Evolutionary conservation across 1,140 invertebrate genomes (phyloP), one percentile per base, ranked within the genome.

Genomic region (Palaemon carinicauda): DNA sequence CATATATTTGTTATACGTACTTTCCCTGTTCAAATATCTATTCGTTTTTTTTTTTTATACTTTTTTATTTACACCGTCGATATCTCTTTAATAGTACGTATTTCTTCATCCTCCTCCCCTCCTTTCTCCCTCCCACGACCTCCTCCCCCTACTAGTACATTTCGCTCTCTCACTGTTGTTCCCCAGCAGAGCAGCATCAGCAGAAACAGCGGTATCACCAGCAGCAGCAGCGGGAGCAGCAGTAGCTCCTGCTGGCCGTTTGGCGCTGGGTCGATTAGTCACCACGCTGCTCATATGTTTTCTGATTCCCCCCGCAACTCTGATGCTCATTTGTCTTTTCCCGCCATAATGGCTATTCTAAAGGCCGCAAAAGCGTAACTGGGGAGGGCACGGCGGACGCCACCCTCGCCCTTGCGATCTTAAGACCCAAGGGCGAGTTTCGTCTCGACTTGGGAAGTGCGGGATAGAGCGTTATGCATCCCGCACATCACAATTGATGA

Each of bases 261-360:
- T 41, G n/a, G 52, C 73, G 71, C 31, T 50, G 85, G 85, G 71
- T 81, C 85, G 79, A 87, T 87, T 87, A 87, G 79, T 87, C 85
- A 87, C 85, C 85, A 74, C 85, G 85, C 69, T 87, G 71, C 85
- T 87, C 85, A 87, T 87, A 87, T 81, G 85, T 87, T 87, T 87
- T 87, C 85, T 87, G 85, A 87, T 87, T 87, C 85, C 85, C 85
- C 80, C 85, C 85, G 79, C 85, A 87, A 87, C 79, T 81, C 85
- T 81, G 85, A 87, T 87, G 79, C 85, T 87, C 85, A 87, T 87
- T 87, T 87, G 85, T 87, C 85, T 87, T 87, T 86, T 87, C 85
- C 85, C 69, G 85, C 85, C 85, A 87, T 87, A 87, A 87, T 87
- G 85, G 85, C 85, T 77, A 87, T 87, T 87, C 85, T 56, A 60